Evolutionary conservation across 2,113 vertebrate species (phyloP).

Genomic region (Falcunculus frontatus): DNA sequence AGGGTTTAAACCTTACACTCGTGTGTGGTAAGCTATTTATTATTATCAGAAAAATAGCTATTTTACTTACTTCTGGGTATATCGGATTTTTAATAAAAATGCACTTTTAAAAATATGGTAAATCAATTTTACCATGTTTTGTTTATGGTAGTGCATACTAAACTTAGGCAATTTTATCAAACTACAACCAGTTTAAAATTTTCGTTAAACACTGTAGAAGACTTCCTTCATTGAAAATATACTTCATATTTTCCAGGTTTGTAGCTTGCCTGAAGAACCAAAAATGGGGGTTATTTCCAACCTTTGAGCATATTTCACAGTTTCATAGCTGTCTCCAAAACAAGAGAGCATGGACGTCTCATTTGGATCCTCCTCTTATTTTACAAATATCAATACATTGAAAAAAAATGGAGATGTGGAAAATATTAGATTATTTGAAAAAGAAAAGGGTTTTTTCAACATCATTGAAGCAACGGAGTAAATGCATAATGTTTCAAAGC

Average conservation of each 20-base stretch:
- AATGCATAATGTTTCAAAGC: background rate
- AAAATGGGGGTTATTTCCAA: background rate
- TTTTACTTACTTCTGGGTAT: background rate
- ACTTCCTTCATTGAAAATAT: background rate
- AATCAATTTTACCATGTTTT: background rate
- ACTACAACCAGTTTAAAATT: background rate
- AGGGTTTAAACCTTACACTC: background rate
- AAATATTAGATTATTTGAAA: background rate
- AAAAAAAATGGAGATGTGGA: background rate
- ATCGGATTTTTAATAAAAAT: background rate
- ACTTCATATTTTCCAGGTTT: background rate
- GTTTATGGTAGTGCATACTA: background rate
- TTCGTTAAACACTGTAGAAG: background rate
- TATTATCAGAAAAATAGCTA: background rate
- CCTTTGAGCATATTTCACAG: background rate
- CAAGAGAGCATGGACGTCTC: background rate
- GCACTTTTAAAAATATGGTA: background rate
- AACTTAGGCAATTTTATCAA: background rate
- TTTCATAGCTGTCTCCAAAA: background rate
- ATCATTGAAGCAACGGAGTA: background rate
- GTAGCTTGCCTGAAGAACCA: background rate
- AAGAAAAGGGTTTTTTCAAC: background rate
- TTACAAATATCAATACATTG: background rate
- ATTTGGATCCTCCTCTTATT: background rate
- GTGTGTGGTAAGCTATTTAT: background rate